Base-by-base conservation (phyloP, 2,113 vertebrate species). In the Saimiri boliviensis region DNA sequence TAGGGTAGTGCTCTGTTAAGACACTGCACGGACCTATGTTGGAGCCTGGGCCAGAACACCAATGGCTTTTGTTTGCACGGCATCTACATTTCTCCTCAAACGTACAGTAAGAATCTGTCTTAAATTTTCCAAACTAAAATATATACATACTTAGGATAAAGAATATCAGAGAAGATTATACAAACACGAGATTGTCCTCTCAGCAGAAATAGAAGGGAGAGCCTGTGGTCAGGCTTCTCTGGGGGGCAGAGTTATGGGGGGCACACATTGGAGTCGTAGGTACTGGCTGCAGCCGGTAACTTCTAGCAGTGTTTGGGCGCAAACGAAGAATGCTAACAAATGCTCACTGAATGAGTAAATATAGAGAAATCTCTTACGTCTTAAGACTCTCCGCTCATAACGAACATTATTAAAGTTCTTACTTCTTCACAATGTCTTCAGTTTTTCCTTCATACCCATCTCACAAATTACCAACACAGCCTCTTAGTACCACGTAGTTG, bases 121-220 rank as follows among this genome's bases (percentile, higher is more conserved):
- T 92, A 52, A 77, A 73, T 95, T 85, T 94, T 82, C 86, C 66
- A 52, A 94, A 86, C 60, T 79, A 45, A 90, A 87, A 66, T 37
- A 21, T 5, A 21, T 35, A 86, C 79, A 94, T 16, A 25, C 32
- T 85, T 90, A 66, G 66, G 42, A 42, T 89, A 76, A 68, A 80
- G 66, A 83, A 30, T 7, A 60, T 56, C 32, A 58, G 81, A 63
- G 63, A 54, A 93, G 42, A 27, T 85, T 20, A 42, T 25, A 89
- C 56, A 86, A 45, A 87, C 16, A n/a, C 32, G 87, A 94, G 52
- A 42, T 11, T 47, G 63, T 88, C 14, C 21, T n/a, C 12, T 42
- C 66, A 5, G 68, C 2, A 47, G 37, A 90, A 74, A 76, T 1
- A 80, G 49, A 52, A 81, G 35, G 68, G 23, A 73, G 83, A 77